Percentiles rank a stretch among this genome's conserved stretches.
These are phyloP conservation scores for Oryzias curvinotus DNA, from an alignment of 2,113 vertebrate species.

Conservation along the genomic window DNA sequence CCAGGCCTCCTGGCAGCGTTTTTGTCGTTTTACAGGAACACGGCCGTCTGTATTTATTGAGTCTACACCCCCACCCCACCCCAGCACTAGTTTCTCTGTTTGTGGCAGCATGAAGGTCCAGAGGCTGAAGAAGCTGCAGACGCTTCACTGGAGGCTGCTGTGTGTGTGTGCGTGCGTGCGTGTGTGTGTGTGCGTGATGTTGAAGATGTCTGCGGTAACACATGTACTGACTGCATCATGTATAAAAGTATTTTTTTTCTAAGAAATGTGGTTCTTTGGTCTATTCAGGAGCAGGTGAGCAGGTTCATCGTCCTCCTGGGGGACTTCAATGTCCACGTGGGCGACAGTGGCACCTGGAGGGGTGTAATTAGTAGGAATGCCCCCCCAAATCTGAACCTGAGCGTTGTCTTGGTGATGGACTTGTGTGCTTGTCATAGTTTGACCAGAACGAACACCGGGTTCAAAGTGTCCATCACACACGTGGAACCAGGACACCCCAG, in stretches of 20 bases:
- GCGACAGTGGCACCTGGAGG: too few species aligned
- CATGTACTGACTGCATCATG: constrained; percentile 70
- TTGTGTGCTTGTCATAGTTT: too few species aligned
- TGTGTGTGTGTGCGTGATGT: constrained; percentile 11
- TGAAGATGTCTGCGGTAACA: constrained; percentile 43
- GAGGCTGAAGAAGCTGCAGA: too few species aligned
- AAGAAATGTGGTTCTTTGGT: constrained; percentile 37
- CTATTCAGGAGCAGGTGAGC: background rate
- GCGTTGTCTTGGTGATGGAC: too few species aligned
- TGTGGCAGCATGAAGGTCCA: too few species aligned
- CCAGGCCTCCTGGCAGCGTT: constrained; percentile 45
- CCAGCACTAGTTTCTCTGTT: background rate
- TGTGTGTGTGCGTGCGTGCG: constrained; percentile 2
- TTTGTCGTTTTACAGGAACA: constrained; percentile 49
- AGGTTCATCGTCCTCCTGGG: too few species aligned
- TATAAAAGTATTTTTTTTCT: constrained; percentile 76
- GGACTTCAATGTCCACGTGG: too few species aligned
- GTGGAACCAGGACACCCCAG: too few species aligned
- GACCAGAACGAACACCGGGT: too few species aligned
- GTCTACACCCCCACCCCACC: background rate
- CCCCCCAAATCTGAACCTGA: too few species aligned
- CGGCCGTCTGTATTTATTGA: constrained; percentile 75
- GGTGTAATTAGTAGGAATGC: too few species aligned
- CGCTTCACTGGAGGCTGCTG: background rate
- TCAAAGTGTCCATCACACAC: too few species aligned